These are phyloP conservation scores for Typhlichthys eigenmanni DNA, from an alignment of 2,797 vertebrate genomes.

Conservation along the genomic window DNA sequence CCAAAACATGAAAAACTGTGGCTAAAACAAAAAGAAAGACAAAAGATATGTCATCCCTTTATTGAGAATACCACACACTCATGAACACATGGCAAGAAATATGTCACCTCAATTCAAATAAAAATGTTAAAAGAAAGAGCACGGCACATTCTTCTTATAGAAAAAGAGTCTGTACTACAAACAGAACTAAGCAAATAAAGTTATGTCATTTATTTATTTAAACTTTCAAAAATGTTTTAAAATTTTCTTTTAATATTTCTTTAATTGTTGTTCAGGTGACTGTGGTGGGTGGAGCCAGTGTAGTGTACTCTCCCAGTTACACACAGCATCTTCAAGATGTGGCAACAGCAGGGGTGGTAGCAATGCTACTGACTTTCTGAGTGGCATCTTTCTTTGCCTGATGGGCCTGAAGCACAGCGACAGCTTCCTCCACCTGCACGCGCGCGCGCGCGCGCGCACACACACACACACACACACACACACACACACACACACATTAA, in stretches of 20 bases:
- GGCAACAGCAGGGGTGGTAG: constrained; percentile 63
- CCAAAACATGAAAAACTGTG: neutral
- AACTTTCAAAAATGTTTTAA: constrained; percentile 66
- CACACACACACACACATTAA: neutral
- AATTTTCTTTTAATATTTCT: constrained; percentile 53
- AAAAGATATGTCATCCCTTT: constrained; percentile 68
- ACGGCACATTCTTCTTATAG: constrained; percentile 54
- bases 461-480: neutral
- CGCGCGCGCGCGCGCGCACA: neutral
- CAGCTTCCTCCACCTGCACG: constrained; percentile 92
- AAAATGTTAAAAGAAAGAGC: constrained; percentile 69
- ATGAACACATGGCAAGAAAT: constrained; percentile 61
- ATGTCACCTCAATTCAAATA: constrained; percentile 61
- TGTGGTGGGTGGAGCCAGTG: constrained; percentile 38
- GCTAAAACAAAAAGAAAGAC: constrained; percentile 25
- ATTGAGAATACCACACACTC: constrained; percentile 77
- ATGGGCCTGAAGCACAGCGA: constrained; percentile 96
- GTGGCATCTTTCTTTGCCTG: constrained; percentile 98
- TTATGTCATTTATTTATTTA: constrained; percentile 56
- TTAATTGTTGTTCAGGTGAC: constrained; percentile 40
- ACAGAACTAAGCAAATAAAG: constrained; percentile 66
- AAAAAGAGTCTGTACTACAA: constrained; percentile 61
- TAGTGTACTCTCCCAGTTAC: constrained; percentile 34
- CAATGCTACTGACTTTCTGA: constrained; percentile 87
- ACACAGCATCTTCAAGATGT: constrained; percentile 67